Conservation (phyloP, 1,140 invertebrate species). For the Diprion similis region DNA sequence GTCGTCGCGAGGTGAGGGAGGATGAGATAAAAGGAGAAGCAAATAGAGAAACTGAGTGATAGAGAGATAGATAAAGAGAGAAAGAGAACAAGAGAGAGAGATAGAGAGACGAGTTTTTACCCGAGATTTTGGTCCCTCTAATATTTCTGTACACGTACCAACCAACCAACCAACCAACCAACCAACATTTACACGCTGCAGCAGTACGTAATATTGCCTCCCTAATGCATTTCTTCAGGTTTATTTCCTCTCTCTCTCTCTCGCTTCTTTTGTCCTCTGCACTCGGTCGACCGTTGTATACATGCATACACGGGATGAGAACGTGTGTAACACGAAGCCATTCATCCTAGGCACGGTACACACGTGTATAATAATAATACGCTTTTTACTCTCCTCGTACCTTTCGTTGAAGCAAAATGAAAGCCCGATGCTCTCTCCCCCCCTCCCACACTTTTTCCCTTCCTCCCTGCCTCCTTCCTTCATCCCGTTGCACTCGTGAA, state of each 20-base stretch:
- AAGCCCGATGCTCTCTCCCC: slow-evolving; percentile 32
- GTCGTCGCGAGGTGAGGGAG: slow-evolving; percentile 7
- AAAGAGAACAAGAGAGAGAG: neutral
- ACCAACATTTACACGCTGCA: no score
- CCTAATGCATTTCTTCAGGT: slow-evolving; percentile 41
- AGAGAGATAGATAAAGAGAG: slow-evolving; percentile 9
- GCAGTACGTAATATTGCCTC: slow-evolving; percentile 15
- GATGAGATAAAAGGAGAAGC: slow-evolving; percentile 28
- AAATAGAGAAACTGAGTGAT: slow-evolving; percentile 28
- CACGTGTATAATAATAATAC: neutral
- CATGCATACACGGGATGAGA: neutral
- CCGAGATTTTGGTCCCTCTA: neutral
- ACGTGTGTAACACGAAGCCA: neutral
- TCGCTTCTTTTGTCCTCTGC: slow-evolving; percentile 19
- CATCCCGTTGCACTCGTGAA: no score
- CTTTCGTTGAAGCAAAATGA: slow-evolving; percentile 46
- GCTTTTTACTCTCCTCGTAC: slow-evolving; percentile 13
- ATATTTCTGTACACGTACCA: neutral
- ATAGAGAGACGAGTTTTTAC: neutral
- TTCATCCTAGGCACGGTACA: neutral
- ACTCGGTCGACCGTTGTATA: slow-evolving; percentile 22
- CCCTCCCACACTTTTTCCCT: neutral
- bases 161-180: neutral
- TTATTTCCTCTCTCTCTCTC: slow-evolving; percentile 33
- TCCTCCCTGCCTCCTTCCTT: no score